Evolutionary conservation across 2,888 invertebrate genomes (phyloP).

Genomic region (Tryphoninae sp.): DNA sequence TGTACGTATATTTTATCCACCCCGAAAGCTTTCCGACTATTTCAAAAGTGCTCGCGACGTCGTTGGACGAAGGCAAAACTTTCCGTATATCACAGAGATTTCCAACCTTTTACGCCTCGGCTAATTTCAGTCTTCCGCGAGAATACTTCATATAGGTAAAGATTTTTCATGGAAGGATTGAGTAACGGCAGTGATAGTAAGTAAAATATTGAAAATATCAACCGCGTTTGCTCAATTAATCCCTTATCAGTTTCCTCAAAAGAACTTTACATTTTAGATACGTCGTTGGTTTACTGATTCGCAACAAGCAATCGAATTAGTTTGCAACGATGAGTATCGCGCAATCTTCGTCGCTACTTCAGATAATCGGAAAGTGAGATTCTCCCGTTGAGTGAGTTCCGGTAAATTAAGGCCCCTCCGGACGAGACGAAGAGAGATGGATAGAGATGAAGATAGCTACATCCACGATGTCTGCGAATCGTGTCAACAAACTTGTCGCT

Average conservation of each 20-base stretch:
- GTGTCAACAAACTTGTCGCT: constrained; percentile 57
- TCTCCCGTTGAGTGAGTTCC: constrained; percentile 38
- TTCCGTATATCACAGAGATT: constrained; percentile 21
- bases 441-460: constrained; percentile 24
- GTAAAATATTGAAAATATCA: background rate
- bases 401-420: constrained; percentile 48
- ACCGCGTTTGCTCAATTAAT: background rate
- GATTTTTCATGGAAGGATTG: constrained; percentile 4
- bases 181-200: background rate
- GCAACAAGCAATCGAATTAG: constrained; percentile 50
- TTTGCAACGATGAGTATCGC: constrained; percentile 32
- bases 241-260: too few relatives aligned
- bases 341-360: constrained; percentile 51
- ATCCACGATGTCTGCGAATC: constrained; percentile 42
- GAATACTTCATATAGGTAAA: background rate
- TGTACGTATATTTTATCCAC: constrained; percentile 21
- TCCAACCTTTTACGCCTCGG: constrained; percentile 17
- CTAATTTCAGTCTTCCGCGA: constrained; percentile 2
- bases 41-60: constrained; percentile 5
- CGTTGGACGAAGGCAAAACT: background rate
- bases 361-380: constrained; percentile 46
- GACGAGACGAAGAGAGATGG: background rate
- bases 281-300: constrained; percentile 14
- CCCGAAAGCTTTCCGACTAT: constrained; percentile 34
- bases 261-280: background rate